Base-by-base conservation (phyloP, 2,888 invertebrate species). In the Megamerina dolium region DNA sequence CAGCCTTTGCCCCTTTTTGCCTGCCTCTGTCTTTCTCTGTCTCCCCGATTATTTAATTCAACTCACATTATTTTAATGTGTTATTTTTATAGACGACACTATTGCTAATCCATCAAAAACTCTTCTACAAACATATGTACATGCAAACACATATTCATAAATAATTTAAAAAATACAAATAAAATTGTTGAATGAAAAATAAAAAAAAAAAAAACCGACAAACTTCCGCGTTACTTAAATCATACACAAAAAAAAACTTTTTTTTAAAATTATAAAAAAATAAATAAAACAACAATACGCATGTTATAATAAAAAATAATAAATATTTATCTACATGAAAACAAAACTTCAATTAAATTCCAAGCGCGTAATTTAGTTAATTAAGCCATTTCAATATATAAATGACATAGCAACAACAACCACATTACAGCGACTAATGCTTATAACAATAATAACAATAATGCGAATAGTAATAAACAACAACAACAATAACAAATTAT, bases 341-440 rank as follows among this genome's bases (percentile, higher is more conserved):
- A 38, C 31, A 42, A 6, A 43, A 43, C 43, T 41, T 37, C 40
- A 44, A 44, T 51, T 59, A 58, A 62, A 61, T 65, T 55, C 63
- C 56, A 59, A 62, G 54, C 66, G 66, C 66, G 63, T 66, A 66
- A 64, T 65, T 64, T 64, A 64, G 66, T 66, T 66, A 63, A 66
- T 64, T 64, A 64, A 66, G 63, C 61, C 60, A 63, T 61, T 57
- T 61, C 57, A 58, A 64, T 61, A n/a, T n/a, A n/a, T n/a, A 57
- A 54, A 47, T 50, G 41, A 23, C 19, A 30, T 14, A 35, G 2
- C 30, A 40, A 37, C 19, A 37, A 37, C 29, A 33, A 18, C 27
- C 36, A 42, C 21, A 30, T 14, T 23, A 30, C 26, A 29, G 21
- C 18, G 29, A 37, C 14, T 29, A 12, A 30, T 20, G 21, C 13